These are phyloP conservation scores for Drosophila prolongata DNA, from an alignment of 2,888 invertebrate genomes.

Conservation along the genomic window DNA sequence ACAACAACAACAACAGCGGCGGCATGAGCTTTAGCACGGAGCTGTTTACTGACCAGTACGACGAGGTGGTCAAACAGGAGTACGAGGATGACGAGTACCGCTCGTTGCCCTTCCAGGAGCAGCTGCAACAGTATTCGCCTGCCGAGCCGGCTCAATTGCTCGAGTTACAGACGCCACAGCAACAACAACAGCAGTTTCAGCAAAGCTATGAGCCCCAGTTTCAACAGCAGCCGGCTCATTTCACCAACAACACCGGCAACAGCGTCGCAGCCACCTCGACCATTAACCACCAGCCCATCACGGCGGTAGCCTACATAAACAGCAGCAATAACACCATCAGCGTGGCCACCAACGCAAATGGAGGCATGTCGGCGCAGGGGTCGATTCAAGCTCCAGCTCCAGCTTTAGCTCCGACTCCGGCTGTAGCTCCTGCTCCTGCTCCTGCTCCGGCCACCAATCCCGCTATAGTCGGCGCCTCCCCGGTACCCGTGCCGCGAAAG, in stretches of 20 bases:
- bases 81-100: slow-evolving; percentile 75
- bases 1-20: slow-evolving; percentile 48
- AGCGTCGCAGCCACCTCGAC: slow-evolving; percentile 46
- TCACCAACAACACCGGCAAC: slow-evolving; percentile 26
- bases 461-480: slow-evolving; percentile 2
- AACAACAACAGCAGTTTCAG: slow-evolving; percentile 55
- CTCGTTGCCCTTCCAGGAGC: slow-evolving; percentile 65
- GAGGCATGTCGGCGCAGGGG: slow-evolving; percentile 49
- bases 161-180: slow-evolving; percentile 75
- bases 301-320: slow-evolving; percentile 74
- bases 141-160: slow-evolving; percentile 67
- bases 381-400: slow-evolving; percentile 6
- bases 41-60: slow-evolving; percentile 77
- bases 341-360: slow-evolving; percentile 64
- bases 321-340: slow-evolving; percentile 68
- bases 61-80: slow-evolving; percentile 71
- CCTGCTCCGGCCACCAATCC: slow-evolving; percentile 16
- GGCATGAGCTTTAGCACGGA: slow-evolving; percentile 72
- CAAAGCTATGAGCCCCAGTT: slow-evolving; percentile 64
- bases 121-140: slow-evolving; percentile 66
- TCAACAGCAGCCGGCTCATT: slow-evolving; percentile 55
- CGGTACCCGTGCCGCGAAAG: slow-evolving; percentile 62
- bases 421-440: slow-evolving; percentile 19
- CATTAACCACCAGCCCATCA: slow-evolving; percentile 67
- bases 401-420: slow-evolving; percentile 5